Conservation (phyloP, 2,888 invertebrate genomes). For the Dimorphilus gyrociliatus region DNA sequence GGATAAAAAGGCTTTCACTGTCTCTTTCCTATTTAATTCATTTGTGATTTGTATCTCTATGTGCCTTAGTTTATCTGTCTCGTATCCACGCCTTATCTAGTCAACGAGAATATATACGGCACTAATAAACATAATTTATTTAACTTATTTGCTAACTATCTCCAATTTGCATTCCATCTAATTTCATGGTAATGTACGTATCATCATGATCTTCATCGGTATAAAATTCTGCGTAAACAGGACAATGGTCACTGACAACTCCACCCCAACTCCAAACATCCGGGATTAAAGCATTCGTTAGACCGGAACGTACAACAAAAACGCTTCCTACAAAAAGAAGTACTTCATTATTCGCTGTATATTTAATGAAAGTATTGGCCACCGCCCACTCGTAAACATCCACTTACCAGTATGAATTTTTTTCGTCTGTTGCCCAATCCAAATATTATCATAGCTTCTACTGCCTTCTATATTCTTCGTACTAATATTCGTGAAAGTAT, state of each 20-base stretch:
- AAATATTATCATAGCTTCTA: constrained; percentile 31
- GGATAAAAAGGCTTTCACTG: no score
- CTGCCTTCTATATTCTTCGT: constrained; percentile 17
- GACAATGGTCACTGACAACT: constrained; percentile 54
- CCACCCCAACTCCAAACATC: constrained; percentile 72
- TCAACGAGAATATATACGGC: no score
- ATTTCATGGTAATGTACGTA: no score
- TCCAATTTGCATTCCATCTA: no score
- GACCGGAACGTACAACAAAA: constrained; percentile 52
- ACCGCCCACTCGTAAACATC: neutral
- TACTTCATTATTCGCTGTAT: no score
- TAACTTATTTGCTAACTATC: no score
- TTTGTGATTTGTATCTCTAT: no score
- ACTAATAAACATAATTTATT: no score
- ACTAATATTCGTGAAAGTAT: constrained; percentile 23
- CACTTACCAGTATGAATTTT: constrained; percentile 18
- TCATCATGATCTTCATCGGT: constrained; percentile 11
- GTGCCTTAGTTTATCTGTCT: no score
- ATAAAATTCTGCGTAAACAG: constrained; percentile 55
- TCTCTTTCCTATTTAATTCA: no score
- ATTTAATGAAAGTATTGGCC: neutral
- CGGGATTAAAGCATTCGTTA: constrained; percentile 60
- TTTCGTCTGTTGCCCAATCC: constrained; percentile 24
- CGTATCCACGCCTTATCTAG: no score
- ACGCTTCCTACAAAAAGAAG: constrained; percentile 18